Evolutionary conservation across 2,113 vertebrate genomes (phyloP), one percentile per base, ranked within the genome.

Genomic region (Nothoprocta perdicaria): DNA sequence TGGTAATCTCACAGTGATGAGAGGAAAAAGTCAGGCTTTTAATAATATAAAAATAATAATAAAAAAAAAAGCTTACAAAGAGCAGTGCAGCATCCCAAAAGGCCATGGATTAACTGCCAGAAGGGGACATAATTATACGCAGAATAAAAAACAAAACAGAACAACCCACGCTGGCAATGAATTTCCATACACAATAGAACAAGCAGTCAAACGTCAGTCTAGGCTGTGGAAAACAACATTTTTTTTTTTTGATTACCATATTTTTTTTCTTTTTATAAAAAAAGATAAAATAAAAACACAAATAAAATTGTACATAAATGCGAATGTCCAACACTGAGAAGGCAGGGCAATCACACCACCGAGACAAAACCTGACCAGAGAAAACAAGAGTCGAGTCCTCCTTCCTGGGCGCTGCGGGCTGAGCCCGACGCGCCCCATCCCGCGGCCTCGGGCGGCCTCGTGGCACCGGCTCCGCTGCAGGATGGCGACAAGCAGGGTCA

Each of bases 201-300:
- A 96, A 97, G 97, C 69, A 96, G 96, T 96, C 96, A 91, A 89
- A 95, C 18, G 29, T 93, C 96, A 94, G 94, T 96, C 90, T 95
- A 95, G 80, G 91, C 96, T 96, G 97, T 93, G 97, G 96, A 98
- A 97, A 98, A 97, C 97, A 98, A 97, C 96, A 88, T 90, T 94
- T 92, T 95, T 92, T 90, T 48, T 48, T 48, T 48, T 22, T 86
- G 91, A 97, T 95, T 91, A 96, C 80, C 92, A 3, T 73, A 52
- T 89, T 95, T 95, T 67, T 97, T 97, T 97, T 94, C 96, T 97
- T 97, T 98, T 98, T 98, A 97, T 95, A 97, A 98, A 98, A 98
- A 98, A 97, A 96, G 97, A 97, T 97, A 98, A 98, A 98, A 98
- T 97, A 98, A 98, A 97, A 98, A 97, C 97, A 98, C 98, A 98